These are phyloP conservation scores for Pogonomyrmex barbatus DNA, from an alignment of 1,140 invertebrate species.

Conservation along the genomic window DNA sequence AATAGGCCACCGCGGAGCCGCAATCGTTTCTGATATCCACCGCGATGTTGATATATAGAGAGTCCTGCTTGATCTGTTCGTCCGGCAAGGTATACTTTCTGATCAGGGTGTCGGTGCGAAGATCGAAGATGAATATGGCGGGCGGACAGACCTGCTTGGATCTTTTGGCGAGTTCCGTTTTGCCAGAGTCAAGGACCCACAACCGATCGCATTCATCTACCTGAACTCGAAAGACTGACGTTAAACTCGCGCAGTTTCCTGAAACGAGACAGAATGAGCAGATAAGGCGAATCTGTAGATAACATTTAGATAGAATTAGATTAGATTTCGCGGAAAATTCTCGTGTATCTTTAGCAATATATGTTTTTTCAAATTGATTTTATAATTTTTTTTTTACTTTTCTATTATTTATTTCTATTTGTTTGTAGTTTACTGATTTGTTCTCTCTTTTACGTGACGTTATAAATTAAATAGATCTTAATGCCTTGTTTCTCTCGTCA, in stretches of 20 bases:
- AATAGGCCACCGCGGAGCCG: conserved; percentile 89
- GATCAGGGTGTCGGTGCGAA: conserved; percentile 88
- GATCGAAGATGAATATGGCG: conserved; percentile 91
- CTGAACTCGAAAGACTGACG: conserved; percentile 92
- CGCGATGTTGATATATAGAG: conserved; percentile 91
- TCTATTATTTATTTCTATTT: not conserved
- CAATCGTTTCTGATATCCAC: conserved; percentile 90
- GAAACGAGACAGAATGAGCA: not conserved
- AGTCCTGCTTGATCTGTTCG: conserved; percentile 90
- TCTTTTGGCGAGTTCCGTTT: conserved; percentile 90
- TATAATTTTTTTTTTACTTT: not conserved
- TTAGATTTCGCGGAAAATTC: not conserved
- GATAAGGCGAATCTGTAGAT: not conserved
- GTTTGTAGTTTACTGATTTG: not conserved
- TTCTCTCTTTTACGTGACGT: not conserved
- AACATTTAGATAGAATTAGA: not conserved
- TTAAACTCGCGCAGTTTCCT: conserved; percentile 88
- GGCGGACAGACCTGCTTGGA: conserved; percentile 90
- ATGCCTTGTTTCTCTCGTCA: not conserved
- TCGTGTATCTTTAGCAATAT: not conserved
- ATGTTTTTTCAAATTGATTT: not conserved
- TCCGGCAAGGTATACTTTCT: conserved; percentile 88
- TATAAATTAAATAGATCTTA: not conserved
- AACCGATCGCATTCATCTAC: conserved; percentile 90
- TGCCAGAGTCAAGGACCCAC: conserved; percentile 93